These are phyloP conservation scores for Sthenelais limicola DNA, from an alignment of 2,888 invertebrate genomes.

Conservation along the genomic window DNA sequence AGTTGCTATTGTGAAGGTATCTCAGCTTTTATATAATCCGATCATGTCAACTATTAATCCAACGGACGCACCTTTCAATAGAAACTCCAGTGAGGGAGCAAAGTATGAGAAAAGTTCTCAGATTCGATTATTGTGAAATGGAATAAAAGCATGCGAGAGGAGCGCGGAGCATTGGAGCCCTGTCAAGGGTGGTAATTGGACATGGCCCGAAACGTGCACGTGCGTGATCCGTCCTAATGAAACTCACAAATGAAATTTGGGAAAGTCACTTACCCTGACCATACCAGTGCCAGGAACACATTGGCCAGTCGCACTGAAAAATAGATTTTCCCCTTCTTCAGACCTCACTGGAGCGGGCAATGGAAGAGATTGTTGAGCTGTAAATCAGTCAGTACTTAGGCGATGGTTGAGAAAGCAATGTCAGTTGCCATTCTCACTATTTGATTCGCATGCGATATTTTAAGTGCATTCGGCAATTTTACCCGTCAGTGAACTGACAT, in stretches of 20 bases:
- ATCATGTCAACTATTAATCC: too few relatives aligned
- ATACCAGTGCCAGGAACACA: background rate
- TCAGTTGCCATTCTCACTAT: background rate
- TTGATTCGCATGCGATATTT: background rate
- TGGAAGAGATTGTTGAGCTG: background rate
- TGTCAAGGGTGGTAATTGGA: too few relatives aligned
- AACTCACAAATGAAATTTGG: constrained; percentile 7
- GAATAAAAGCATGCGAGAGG: too few relatives aligned
- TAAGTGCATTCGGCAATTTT: constrained; percentile 31
- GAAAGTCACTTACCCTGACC: background rate
- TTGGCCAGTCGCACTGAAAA: background rate
- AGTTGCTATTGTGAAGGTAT: too few relatives aligned
- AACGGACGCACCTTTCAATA: too few relatives aligned
- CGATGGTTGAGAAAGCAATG: background rate
- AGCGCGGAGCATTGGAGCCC: too few relatives aligned
- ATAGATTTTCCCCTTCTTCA: background rate
- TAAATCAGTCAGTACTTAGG: background rate
- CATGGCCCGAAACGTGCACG: too few relatives aligned
- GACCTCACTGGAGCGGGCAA: background rate
- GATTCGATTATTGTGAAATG: too few relatives aligned
- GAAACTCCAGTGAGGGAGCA: too few relatives aligned
- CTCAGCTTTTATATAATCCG: too few relatives aligned
- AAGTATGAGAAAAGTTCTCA: too few relatives aligned
- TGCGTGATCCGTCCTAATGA: background rate
- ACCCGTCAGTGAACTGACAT: constrained; percentile 9